phyloP scores from a whole-genome alignment of 2,113 vertebrate species.

The Bubo scandiacus region DNA sequence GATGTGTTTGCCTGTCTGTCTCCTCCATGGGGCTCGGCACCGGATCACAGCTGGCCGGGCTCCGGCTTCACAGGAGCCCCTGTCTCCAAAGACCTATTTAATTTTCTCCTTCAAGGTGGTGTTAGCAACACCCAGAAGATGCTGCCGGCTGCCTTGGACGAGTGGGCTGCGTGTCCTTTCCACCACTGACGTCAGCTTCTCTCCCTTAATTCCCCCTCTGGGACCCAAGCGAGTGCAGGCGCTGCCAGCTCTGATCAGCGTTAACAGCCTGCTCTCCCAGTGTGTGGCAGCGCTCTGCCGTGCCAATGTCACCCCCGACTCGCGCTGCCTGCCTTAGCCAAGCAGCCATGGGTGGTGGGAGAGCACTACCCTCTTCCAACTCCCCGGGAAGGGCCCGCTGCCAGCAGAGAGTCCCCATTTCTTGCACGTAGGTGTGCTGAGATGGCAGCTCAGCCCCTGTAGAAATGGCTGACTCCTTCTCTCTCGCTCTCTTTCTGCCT shows the following conservation, averaged over 20 bases:
- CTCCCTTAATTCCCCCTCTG: constrained; percentile 58
- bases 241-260: constrained; percentile 62
- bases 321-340: neutral
- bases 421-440: constrained; percentile 20
- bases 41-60: neutral
- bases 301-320: constrained; percentile 50
- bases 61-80: neutral
- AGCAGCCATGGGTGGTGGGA: neutral
- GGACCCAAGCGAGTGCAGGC: constrained; percentile 28
- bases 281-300: constrained; percentile 11
- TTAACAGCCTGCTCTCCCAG: constrained; percentile 43
- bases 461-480: constrained; percentile 61
- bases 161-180: constrained; percentile 54
- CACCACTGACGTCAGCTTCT: constrained; percentile 55
- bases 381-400: neutral
- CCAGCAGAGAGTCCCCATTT: neutral
- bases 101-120: constrained; percentile 58
- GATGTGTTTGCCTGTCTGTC: neutral
- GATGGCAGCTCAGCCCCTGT: constrained; percentile 48
- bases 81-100: constrained; percentile 29
- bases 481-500: neutral
- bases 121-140: constrained; percentile 47
- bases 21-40: neutral
- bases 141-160: constrained; percentile 48
- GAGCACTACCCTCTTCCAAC: neutral